A percentile compares a stretch with the other conserved stretches of the same genome.
Conservation (phyloP, 2,113 vertebrate species). For the Sturnus vulgaris region DNA sequence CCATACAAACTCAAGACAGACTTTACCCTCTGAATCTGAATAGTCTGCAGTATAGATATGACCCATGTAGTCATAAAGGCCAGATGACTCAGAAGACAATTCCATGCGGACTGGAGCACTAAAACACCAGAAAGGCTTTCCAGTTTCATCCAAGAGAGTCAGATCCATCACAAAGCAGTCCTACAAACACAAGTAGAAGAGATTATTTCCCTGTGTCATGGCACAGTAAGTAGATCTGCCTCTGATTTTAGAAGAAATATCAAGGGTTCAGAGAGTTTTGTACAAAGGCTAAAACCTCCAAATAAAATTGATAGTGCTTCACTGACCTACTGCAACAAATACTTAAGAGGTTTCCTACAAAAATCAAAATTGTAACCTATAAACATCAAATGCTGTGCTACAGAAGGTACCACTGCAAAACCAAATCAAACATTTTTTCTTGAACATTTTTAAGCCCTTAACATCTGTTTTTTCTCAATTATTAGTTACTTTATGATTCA, state of each 20-base stretch:
- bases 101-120: constrained; percentile 67
- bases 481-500: not conserved
- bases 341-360: not conserved
- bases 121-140: constrained; percentile 76
- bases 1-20: constrained; percentile 63
- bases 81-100: not conserved
- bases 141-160: constrained; percentile 71
- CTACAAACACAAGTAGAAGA: constrained; percentile 52
- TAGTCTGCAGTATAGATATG: constrained; percentile 52
- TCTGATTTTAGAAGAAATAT: not conserved
- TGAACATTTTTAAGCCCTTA: not conserved
- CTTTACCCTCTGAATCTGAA: constrained; percentile 60
- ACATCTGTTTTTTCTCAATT: not conserved
- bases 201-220: not conserved
- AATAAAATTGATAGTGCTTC: not conserved
- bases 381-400: not conserved
- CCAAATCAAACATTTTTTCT: not conserved
- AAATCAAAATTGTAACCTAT: not conserved
- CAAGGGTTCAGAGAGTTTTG: not conserved
- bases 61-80: constrained; percentile 56
- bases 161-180: constrained; percentile 72
- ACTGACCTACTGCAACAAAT: not conserved
- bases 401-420: not conserved
- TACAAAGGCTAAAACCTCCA: not conserved
- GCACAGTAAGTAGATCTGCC: not conserved